Percentiles rank a stretch among this genome's conserved stretches.
Conservation (phyloP, 2,797 vertebrate genomes). For the Anguilla obscura region DNA sequence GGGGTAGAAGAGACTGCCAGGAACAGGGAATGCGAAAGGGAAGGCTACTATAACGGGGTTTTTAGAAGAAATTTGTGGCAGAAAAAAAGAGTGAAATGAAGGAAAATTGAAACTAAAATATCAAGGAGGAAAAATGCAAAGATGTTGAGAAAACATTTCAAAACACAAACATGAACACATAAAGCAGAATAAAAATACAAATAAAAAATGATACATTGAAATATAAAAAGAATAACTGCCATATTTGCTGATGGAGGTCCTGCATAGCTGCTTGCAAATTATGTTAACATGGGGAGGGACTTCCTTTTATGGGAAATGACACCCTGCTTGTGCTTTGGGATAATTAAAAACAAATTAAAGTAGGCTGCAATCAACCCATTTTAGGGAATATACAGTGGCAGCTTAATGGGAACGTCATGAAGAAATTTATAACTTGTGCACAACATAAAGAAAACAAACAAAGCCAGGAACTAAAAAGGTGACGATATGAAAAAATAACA, state of each 20-base stretch:
- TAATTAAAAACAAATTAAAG: background rate
- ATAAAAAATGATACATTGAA: slow-evolving; percentile 3
- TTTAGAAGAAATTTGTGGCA: slow-evolving; percentile 67
- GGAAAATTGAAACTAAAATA: slow-evolving; percentile 54
- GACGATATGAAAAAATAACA: background rate
- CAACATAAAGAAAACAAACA: background rate
- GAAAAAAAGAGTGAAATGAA: slow-evolving; percentile 55
- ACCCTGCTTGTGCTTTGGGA: background rate
- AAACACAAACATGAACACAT: slow-evolving; percentile 53
- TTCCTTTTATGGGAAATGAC: background rate
- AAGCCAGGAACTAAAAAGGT: background rate
- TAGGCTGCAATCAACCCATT: background rate
- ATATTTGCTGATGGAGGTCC: slow-evolving; percentile 75
- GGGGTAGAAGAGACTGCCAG: slow-evolving; percentile 42
- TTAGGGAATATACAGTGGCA: background rate
- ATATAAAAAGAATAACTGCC: slow-evolving; percentile 67
- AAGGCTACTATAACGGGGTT: slow-evolving; percentile 60
- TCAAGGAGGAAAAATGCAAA: slow-evolving; percentile 43
- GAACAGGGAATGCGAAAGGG: slow-evolving; percentile 66
- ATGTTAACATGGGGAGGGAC: background rate
- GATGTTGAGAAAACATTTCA: slow-evolving; percentile 36
- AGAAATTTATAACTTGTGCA: background rate
- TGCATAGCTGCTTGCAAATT: slow-evolving; percentile 61
- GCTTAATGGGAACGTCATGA: background rate
- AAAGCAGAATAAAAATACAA: slow-evolving; percentile 25